Evolutionary conservation across 2,797 vertebrate genomes (phyloP), one percentile per base, ranked within the genome.

Genomic region (Masticophis lateralis): DNA sequence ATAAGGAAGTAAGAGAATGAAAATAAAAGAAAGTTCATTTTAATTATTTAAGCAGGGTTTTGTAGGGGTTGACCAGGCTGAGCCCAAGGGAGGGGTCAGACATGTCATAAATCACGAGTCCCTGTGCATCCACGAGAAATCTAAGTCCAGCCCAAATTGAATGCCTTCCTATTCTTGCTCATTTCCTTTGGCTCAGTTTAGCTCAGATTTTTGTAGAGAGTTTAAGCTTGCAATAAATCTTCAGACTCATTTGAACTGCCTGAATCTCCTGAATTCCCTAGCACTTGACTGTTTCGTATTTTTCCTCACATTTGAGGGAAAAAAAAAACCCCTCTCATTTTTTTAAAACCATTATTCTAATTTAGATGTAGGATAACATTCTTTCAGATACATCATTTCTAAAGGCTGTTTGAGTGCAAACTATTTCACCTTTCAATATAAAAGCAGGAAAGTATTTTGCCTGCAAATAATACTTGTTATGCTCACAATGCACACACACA

Each of bases 401-500:
- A 83, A 57, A 69, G 66, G 16, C 51, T 25, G 27, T 51, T 83
- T n/a, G 37, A 74, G 32, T 16, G 22, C 32, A 25, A 47, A 91
- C 22, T 10, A 7, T 28, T 55, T 51, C n/a, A 22, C 20, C 56
- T 59, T 22, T 79, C 56, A 86, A 56, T 28, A 4, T 51, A n/a
- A 32, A 2, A 32, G 11, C 14, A 51, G 28, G n/a, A 1, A 86
- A 74, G 37, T 14, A 69, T 86, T 51, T 92, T 88, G 53, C 86
- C 32, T 61, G 55, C 66, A 92, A 94, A 60, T n/a, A 86, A 89
- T n/a, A 66, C 92, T 61, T 14, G 4, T 79, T 93, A 47, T 91
- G 55, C 11, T 91, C 37, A 60, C 59, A 37, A 51, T 18, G 18
- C 56, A 91, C 60, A 87, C 25, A 89, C 60, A 86, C n/a, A 60